Percentiles rank a stretch among this genome's conserved stretches.
phyloP scores from a whole-genome alignment of 2,797 vertebrate species.

The Parauchenoglanis punctatus region DNA sequence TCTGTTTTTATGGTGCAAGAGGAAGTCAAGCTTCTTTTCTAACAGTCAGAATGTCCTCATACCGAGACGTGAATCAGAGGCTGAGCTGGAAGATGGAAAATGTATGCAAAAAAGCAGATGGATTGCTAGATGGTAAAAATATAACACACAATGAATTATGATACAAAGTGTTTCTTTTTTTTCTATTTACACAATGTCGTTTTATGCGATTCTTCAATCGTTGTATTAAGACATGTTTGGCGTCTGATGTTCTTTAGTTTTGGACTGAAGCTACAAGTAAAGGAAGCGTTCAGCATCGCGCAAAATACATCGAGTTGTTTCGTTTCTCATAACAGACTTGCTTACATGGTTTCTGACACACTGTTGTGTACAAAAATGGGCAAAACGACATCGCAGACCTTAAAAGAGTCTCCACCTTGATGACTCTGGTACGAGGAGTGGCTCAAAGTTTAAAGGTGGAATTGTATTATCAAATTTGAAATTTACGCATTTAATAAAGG shows the following conservation, averaged over 20 bases:
- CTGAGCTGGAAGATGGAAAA: not conserved
- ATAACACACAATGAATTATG: not conserved
- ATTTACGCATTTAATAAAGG: too few relatives aligned
- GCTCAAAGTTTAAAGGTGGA: not conserved
- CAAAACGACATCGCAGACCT: not conserved
- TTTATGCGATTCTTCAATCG: not conserved
- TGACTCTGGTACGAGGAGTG: not conserved
- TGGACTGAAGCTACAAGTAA: not conserved
- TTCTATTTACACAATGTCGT: not conserved
- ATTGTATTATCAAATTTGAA: not conserved
- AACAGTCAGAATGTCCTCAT: not conserved
- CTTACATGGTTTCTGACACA: not conserved
- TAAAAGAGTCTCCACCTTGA: not conserved
- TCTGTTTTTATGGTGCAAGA: conserved; percentile 8
- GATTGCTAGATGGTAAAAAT: not conserved
- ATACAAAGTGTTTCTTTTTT: not conserved
- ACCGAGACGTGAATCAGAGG: not conserved
- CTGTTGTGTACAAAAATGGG: not conserved
- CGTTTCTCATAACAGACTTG: not conserved
- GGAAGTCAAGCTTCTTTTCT: not conserved
- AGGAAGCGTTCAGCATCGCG: not conserved
- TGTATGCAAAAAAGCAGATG: not conserved
- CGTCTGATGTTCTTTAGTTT: not conserved
- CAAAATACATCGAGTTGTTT: not conserved
- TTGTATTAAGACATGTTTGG: not conserved